Evolutionary conservation across 1,140 invertebrate genomes (phyloP), one percentile per base, ranked within the genome.

Genomic region (Pseudoatta argentina): DNA sequence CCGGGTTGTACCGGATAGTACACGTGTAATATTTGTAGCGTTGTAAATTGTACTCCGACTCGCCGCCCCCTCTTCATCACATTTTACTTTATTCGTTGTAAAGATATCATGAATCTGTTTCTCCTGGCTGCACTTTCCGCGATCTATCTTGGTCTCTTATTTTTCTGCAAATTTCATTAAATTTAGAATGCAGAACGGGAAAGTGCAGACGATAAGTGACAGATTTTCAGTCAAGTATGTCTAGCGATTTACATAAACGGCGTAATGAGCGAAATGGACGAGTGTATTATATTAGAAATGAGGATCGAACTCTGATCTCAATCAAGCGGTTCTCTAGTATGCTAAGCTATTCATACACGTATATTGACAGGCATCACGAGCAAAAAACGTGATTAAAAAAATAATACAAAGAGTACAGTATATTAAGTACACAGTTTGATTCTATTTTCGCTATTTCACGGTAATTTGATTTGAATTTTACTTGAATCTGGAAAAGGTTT

Each of bases 41-140:
- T 89, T 92, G 91, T 92, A 91, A 91, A 91, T 90, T 86, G 73
- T 87, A 63, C 78, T 88, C 72, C 66, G 55, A 24, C 12, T 44
- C 63, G 48, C 18, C 48, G 14, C 39, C 69, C 16, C 39, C 21
- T 24, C 34, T 24, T 4, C 69, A 16, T 66, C 76, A 75, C 67
- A 75, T 63, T 12, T 81, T 30, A 79, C 30, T 59, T 44, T 21
- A 73, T 83, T 73, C 44, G 57, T 79, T 89, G 86, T 91, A 87
- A 88, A 91, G 63, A 55, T 81, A 73, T 27, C 34, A 48, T n/a
- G 30, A 34, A 57, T 57, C 30, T n/a, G 48, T 59, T 71, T 44
- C 51, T 57, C 10, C 34, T 83, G 55, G 8, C 85, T 92, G 91
- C 93, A 91, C 93, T 93, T 93, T 93, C 91, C 92, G 89, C 87